A percentile compares a stretch with the other conserved stretches of the same genome.
Evolutionary conservation across 2,113 vertebrate species (phyloP).

Genomic region (Numenius arquata): DNA sequence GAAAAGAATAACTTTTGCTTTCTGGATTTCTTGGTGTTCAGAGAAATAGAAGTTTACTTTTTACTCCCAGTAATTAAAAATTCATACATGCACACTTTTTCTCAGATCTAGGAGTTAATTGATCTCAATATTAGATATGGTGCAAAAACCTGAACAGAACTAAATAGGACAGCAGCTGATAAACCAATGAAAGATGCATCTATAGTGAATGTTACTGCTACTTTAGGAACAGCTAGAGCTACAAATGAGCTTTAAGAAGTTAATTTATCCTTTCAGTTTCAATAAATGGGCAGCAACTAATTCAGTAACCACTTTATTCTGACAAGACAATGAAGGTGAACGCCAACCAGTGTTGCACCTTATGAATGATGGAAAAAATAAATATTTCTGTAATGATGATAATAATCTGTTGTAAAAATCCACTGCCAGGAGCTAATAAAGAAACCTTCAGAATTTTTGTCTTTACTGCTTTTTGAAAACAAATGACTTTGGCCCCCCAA

Average conservation of each 20-base stretch:
- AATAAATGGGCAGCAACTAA: conserved; percentile 1
- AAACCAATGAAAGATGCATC: background rate
- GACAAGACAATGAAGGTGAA: background rate
- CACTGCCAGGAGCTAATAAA: background rate
- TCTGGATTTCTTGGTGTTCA: background rate
- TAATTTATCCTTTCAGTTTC: conserved; percentile 32
- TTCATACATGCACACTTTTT: background rate
- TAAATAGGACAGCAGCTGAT: background rate
- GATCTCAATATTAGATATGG: background rate
- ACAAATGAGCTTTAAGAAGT: conserved; percentile 8
- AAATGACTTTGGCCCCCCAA: background rate
- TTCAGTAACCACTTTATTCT: conserved; percentile 39
- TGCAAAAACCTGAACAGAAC: background rate
- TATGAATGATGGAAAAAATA: conserved; percentile 15
- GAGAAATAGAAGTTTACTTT: background rate
- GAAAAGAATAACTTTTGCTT: background rate
- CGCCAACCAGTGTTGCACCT: background rate
- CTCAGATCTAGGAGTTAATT: background rate
- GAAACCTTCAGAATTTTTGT: conserved; percentile 6
- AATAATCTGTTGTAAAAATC: background rate
- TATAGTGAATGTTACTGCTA: background rate
- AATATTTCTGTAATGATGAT: background rate
- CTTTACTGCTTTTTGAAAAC: conserved; percentile 30
- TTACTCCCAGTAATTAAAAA: background rate
- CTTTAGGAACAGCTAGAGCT: conserved; percentile 36